Conservation (phyloP, 2,113 vertebrate genomes). For the Perca schrenkii region DNA sequence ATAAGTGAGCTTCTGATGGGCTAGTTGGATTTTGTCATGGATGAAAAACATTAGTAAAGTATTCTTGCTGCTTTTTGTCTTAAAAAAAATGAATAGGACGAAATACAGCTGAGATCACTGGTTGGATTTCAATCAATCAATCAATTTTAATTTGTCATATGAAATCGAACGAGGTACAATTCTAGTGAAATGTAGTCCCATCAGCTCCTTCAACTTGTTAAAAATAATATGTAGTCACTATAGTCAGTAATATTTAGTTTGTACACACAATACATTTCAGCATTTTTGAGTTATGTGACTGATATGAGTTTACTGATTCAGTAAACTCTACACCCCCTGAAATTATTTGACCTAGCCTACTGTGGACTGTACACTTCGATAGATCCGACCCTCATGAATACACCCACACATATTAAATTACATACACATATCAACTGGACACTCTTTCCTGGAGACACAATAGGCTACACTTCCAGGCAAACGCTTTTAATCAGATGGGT, state of each 20-base stretch:
- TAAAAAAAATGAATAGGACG: too few species aligned
- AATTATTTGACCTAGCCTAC: conserved; percentile 22
- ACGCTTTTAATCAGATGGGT: neutral
- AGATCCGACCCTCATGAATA: conserved; percentile 21
- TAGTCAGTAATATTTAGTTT: neutral
- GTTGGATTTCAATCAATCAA: neutral
- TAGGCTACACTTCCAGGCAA: neutral
- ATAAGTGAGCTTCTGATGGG: neutral
- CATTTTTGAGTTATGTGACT: conserved; percentile 11
- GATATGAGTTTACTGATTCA: conserved; percentile 24
- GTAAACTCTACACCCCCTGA: conserved; percentile 5
- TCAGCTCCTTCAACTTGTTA: too few species aligned
- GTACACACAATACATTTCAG: neutral
- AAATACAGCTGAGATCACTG: neutral
- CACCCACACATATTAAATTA: neutral
- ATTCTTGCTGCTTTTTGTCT: neutral
- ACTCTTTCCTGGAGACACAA: neutral
- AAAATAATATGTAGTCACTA: too few species aligned
- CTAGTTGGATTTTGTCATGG: neutral
- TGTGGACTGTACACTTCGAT: conserved; percentile 3
- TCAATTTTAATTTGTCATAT: too few species aligned
- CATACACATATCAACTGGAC: neutral
- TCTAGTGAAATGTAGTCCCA: too few species aligned
- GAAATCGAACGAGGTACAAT: too few species aligned
- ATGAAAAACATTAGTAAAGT: neutral